These are phyloP conservation scores for Muraenolepis orangiensis DNA, from an alignment of 2,797 vertebrate species.

Conservation along the genomic window DNA sequence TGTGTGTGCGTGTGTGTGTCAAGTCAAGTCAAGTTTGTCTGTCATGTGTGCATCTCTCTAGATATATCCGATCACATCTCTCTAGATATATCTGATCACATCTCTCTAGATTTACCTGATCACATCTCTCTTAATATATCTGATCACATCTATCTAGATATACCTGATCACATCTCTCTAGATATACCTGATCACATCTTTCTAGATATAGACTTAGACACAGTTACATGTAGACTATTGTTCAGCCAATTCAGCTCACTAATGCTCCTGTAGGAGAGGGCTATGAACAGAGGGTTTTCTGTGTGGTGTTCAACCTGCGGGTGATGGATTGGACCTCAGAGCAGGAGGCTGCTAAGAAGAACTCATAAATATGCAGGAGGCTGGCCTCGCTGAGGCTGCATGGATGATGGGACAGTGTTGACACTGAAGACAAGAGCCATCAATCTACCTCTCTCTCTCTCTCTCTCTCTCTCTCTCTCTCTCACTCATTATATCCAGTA, in stretches of 20 bases:
- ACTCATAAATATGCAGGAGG: not conserved
- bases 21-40: too few relatives aligned
- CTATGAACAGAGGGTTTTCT: not conserved
- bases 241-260: not conserved
- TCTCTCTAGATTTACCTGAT: too few relatives aligned
- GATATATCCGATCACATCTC: too few relatives aligned
- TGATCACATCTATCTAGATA: too few relatives aligned
- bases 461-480: not conserved
- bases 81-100: too few relatives aligned
- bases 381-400: slow-evolving; percentile 16
- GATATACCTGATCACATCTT: not conserved
- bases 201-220: not conserved
- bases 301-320: not conserved
- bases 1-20: slow-evolving; percentile 9
- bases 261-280: not conserved
- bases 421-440: slow-evolving; percentile 32
- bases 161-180: too few relatives aligned
- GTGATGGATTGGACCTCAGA: not conserved
- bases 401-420: slow-evolving; percentile 41
- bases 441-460: slow-evolving; percentile 19
- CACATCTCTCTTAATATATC: too few relatives aligned
- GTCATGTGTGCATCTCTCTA: too few relatives aligned
- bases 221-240: not conserved
- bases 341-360: not conserved
- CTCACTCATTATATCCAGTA: too few relatives aligned